Evolutionary conservation across 2,888 invertebrate species (phyloP).

Genomic region (Noctua pronuba): DNA sequence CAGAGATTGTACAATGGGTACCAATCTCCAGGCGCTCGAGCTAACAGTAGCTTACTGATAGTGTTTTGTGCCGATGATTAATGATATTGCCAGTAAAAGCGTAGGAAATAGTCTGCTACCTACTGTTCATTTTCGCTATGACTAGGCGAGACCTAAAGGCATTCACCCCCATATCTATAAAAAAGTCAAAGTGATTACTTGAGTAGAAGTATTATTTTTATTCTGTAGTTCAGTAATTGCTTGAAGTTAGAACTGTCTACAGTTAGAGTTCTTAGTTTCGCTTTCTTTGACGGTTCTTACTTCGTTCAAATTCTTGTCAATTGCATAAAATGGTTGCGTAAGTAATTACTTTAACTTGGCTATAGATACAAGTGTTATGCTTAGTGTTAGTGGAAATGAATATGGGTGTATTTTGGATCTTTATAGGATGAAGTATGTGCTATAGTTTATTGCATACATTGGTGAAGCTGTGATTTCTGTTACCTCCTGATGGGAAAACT

Average conservation of each 20-base stretch:
- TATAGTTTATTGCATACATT: neutral
- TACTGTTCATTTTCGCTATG: neutral
- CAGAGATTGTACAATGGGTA: slow-evolving; percentile 31
- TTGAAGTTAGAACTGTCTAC: no score
- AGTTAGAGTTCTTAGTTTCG: no score
- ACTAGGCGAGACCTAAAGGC: neutral
- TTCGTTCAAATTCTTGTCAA: no score
- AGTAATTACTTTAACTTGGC: no score
- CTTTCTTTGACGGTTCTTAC: no score
- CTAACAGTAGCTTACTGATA: slow-evolving; percentile 20
- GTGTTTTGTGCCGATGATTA: slow-evolving; percentile 8
- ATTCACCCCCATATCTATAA: neutral
- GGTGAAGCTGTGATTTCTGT: neutral
- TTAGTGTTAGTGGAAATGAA: neutral
- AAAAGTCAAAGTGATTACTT: no score
- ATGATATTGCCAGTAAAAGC: slow-evolving; percentile 8
- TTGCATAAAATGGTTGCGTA: no score
- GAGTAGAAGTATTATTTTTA: no score
- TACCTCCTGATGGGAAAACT: neutral
- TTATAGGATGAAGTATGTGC: neutral
- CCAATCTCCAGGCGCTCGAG: slow-evolving; percentile 10
- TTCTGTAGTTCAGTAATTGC: no score
- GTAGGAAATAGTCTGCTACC: neutral
- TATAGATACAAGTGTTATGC: no score
- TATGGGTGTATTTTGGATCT: neutral